Percentiles rank a stretch among this genome's conserved stretches.
These are phyloP conservation scores for Neolamprologus longior DNA, from an alignment of 2,113 vertebrate genomes.

Conservation along the genomic window DNA sequence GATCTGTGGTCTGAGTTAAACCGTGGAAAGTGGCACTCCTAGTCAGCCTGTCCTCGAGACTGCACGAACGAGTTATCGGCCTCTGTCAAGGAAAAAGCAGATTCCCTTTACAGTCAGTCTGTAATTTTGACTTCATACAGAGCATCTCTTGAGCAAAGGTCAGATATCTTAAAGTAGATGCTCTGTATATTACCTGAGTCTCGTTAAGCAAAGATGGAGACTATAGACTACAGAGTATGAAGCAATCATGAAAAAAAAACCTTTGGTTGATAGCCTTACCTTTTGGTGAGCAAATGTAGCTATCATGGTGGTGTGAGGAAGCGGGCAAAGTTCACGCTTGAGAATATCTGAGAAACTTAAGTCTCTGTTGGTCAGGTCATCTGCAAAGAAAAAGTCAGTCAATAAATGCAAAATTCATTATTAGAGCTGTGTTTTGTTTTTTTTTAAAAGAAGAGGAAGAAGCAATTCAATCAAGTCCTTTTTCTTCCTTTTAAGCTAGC, in stretches of 20 bases:
- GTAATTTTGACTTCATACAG: not conserved
- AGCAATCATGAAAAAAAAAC: not conserved
- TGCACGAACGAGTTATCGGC: conserved; percentile 41
- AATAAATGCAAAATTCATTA: not conserved
- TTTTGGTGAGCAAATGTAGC: conserved; percentile 33
- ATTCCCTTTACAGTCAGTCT: not conserved
- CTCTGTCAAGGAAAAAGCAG: conserved; percentile 31
- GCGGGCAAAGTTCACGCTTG: conserved; percentile 35
- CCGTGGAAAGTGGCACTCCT: conserved; percentile 42
- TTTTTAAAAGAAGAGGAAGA: not conserved
- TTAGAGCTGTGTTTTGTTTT: not conserved
- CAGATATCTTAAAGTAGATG: not conserved
- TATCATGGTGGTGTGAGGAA: conserved; percentile 38
- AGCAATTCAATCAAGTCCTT: not conserved
- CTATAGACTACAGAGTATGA: not conserved
- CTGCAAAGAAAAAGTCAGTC: conserved; percentile 37
- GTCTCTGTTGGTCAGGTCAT: conserved; percentile 53
- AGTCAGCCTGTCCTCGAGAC: conserved; percentile 18
- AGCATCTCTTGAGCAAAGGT: conserved; percentile 11
- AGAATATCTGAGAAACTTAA: conserved; percentile 29
- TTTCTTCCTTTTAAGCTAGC: not conserved
- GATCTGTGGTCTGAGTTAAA: not conserved
- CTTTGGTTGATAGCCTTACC: conserved; percentile 24
- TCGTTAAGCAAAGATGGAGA: not conserved
- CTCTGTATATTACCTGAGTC: not conserved